Evolutionary conservation across 1,140 invertebrate genomes (phyloP).

Genomic region (Palaemon carinicauda): DNA sequence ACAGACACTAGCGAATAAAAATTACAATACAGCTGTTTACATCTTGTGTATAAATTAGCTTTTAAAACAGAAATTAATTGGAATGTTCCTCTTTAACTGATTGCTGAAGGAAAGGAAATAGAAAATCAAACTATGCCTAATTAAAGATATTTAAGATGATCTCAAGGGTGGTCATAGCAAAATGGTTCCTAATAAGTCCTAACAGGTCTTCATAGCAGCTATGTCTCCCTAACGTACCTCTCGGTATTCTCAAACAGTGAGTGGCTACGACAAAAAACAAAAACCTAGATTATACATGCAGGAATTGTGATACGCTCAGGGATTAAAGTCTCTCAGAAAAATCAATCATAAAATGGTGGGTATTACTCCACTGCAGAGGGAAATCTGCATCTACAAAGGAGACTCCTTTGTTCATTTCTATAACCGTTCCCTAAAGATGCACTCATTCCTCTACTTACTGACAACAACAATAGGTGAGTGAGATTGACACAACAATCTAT

Average conservation of each 20-base stretch:
- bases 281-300: slow-evolving; percentile 57
- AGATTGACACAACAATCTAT: slow-evolving; percentile 8
- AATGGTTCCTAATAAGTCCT: slow-evolving; percentile 40
- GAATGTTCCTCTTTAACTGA: not conserved
- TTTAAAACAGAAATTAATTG: too few relatives aligned
- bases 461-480: not conserved
- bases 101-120: slow-evolving; percentile 4
- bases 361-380: too few relatives aligned
- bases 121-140: not conserved
- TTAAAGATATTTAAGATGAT: slow-evolving; percentile 18
- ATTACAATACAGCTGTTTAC: not conserved
- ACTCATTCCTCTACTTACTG: not conserved
- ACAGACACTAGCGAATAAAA: not conserved
- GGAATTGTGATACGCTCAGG: slow-evolving; percentile 48
- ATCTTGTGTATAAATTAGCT: too few relatives aligned
- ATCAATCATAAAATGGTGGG: not conserved
- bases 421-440: not conserved
- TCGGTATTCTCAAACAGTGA: slow-evolving; percentile 57
- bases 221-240: slow-evolving; percentile 54
- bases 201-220: slow-evolving; percentile 49
- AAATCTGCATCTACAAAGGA: too few relatives aligned
- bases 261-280: slow-evolving; percentile 56
- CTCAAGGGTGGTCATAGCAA: slow-evolving; percentile 38
- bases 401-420: too few relatives aligned
- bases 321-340: slow-evolving; percentile 37